These are phyloP conservation scores for Bombus vancouverensis DNA, from an alignment of 1,140 invertebrate genomes.

Conservation along the genomic window DNA sequence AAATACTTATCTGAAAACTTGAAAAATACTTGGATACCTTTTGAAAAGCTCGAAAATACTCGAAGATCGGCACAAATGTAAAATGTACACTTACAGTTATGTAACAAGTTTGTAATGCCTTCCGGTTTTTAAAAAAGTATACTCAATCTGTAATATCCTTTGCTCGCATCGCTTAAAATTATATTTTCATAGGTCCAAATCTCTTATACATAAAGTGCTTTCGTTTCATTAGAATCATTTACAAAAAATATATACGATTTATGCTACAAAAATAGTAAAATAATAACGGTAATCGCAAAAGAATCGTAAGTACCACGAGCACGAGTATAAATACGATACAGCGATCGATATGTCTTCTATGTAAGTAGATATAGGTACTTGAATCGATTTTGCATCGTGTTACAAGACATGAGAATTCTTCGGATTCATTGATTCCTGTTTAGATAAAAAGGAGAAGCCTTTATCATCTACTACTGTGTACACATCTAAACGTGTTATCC, in stretches of 20 bases:
- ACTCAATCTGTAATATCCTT: not conserved
- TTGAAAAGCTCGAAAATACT: not conserved
- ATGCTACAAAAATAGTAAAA: not conserved
- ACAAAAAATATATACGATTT: not conserved
- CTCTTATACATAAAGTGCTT: too few relatives aligned
- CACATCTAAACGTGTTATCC: too few relatives aligned
- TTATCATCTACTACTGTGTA: too few relatives aligned
- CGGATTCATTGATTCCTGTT: not conserved
- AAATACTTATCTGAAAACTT: not conserved
- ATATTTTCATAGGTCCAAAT: not conserved
- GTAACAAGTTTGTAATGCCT: not conserved
- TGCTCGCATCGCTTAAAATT: not conserved
- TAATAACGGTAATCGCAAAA: not conserved
- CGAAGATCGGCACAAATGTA: not conserved
- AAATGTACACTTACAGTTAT: not conserved
- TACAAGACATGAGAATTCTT: not conserved
- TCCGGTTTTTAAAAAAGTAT: not conserved
- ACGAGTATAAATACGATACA: not conserved
- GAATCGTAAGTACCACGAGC: not conserved
- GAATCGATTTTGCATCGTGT: not conserved
- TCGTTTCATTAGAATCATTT: not conserved
- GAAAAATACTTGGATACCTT: not conserved
- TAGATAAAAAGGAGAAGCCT: not conserved
- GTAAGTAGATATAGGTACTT: not conserved
- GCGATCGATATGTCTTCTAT: not conserved